These are phyloP conservation scores for Yasuhikotakia modesta DNA, from an alignment of 2,797 vertebrate species.

Conservation along the genomic window DNA sequence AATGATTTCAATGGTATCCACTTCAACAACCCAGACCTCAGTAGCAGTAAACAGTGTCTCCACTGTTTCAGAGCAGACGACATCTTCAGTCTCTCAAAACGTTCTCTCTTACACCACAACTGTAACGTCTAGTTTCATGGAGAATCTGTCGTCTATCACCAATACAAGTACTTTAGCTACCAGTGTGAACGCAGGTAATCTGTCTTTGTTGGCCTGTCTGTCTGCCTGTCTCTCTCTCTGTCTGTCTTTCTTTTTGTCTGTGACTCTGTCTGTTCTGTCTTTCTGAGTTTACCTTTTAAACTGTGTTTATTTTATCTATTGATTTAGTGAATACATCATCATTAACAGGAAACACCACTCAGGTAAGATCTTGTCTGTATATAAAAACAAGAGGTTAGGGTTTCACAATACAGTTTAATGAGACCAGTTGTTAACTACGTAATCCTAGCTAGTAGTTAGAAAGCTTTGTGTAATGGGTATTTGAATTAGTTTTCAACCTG, in stretches of 20 bases:
- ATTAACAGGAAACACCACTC: not conserved
- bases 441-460: too few relatives aligned
- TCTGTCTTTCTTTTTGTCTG: too few relatives aligned
- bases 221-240: not conserved
- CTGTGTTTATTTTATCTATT: not conserved
- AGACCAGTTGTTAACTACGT: too few relatives aligned
- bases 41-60: not conserved
- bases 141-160: not conserved
- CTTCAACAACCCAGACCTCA: not conserved
- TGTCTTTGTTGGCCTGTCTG: not conserved
- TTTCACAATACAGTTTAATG: not conserved
- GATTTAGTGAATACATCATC: not conserved
- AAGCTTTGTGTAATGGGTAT: too few relatives aligned
- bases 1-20: not conserved
- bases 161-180: not conserved
- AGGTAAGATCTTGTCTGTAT: not conserved
- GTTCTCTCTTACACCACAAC: not conserved
- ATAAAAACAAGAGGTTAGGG: not conserved
- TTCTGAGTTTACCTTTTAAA: not conserved
- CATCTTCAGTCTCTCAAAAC: not conserved
- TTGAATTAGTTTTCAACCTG: too few relatives aligned
- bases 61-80: not conserved
- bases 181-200: not conserved
- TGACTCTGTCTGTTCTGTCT: not conserved
- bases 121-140: accelerated